These are phyloP conservation scores for Sitta carolinensis DNA, from an alignment of 2,797 vertebrate species.

Conservation along the genomic window DNA sequence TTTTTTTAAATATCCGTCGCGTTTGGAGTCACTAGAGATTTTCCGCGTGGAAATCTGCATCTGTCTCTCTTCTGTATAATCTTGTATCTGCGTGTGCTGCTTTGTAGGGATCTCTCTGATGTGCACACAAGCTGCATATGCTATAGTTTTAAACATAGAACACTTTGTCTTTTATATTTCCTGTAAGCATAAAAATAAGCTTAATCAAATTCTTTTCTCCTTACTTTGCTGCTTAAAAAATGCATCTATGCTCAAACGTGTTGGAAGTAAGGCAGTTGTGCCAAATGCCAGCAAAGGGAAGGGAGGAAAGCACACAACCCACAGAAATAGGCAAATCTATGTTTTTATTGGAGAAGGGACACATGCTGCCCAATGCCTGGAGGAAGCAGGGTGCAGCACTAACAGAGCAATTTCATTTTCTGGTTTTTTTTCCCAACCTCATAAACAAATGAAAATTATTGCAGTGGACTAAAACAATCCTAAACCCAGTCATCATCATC, in stretches of 20 bases:
- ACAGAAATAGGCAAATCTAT: neutral
- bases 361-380: neutral
- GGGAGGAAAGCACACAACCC: neutral
- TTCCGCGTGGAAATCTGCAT: slow-evolving; percentile 9
- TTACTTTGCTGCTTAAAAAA: neutral
- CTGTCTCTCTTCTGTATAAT: neutral
- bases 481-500: neutral
- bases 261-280: neutral
- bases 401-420: neutral
- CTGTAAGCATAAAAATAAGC: slow-evolving; percentile 36
- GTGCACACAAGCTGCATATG: slow-evolving; percentile 8
- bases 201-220: slow-evolving; percentile 33
- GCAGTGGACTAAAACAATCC: neutral
- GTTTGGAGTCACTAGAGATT: neutral
- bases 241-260: neutral
- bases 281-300: neutral
- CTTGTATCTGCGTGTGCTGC: neutral
- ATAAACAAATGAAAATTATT: neutral
- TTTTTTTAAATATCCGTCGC: neutral
- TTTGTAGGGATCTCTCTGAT: slow-evolving; percentile 17
- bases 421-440: neutral
- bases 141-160: slow-evolving; percentile 24
- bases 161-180: slow-evolving; percentile 39
- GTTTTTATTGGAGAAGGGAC: neutral
- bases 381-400: neutral